A percentile compares a stretch with the other conserved stretches of the same genome.
Conservation (phyloP, 2,888 invertebrate species). For the Acronicta psi region DNA sequence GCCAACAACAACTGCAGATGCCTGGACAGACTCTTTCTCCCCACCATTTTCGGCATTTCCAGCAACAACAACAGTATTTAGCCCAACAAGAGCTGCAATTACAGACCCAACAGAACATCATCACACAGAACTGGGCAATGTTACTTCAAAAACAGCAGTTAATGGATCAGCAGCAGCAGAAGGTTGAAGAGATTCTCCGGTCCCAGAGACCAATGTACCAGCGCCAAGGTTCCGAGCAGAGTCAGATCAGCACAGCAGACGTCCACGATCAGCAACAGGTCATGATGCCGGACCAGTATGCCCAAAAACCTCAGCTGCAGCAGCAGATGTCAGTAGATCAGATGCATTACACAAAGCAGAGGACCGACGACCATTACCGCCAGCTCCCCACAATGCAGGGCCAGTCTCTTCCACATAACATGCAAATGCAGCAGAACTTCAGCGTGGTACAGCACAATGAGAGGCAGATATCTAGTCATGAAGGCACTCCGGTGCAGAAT, state of each 20-base stretch:
- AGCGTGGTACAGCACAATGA: slow-evolving; percentile 80
- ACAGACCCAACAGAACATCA: slow-evolving; percentile 88
- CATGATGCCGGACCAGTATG: slow-evolving; percentile 68
- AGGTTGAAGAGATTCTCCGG: slow-evolving; percentile 79
- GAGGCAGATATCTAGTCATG: slow-evolving; percentile 87
- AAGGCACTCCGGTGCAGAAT: slow-evolving; percentile 87
- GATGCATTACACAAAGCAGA: slow-evolving; percentile 74
- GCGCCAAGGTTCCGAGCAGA: slow-evolving; percentile 83
- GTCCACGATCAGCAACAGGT: slow-evolving; percentile 77
- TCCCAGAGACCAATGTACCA: slow-evolving; percentile 81
- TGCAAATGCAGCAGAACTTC: slow-evolving; percentile 78
- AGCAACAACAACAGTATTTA: slow-evolving; percentile 85
- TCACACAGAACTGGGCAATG: slow-evolving; percentile 87
- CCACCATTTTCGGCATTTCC: slow-evolving; percentile 78
- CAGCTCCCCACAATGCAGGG: slow-evolving; percentile 80
- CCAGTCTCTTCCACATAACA: slow-evolving; percentile 81
- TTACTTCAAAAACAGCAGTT: slow-evolving; percentile 86
- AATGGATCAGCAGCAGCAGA: slow-evolving; percentile 88
- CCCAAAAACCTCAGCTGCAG: slow-evolving; percentile 73
- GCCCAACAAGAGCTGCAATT: slow-evolving; percentile 86
- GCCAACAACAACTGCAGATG: slow-evolving; percentile 80
- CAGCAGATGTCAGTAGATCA: slow-evolving; percentile 83
- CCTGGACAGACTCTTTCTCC: slow-evolving; percentile 86
- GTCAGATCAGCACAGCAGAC: slow-evolving; percentile 79
- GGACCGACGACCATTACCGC: slow-evolving; percentile 78